A percentile compares a stretch with the other conserved stretches of the same genome.
Conservation (phyloP, 2,888 invertebrate genomes). For the Leptopilina drosophilae region DNA sequence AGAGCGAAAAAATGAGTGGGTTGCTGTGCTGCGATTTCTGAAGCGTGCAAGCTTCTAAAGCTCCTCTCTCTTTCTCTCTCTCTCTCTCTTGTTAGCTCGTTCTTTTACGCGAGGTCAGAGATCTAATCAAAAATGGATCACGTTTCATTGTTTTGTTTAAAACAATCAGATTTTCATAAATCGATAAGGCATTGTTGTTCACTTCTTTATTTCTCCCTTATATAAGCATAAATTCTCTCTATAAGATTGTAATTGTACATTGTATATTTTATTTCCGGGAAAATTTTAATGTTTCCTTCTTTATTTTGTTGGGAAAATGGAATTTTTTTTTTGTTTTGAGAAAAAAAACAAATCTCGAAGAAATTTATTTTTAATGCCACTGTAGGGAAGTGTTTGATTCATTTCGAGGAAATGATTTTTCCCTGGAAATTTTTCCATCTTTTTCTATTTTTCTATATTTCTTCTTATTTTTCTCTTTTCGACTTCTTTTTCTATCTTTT, state of each 20-base stretch:
- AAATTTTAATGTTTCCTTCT: neutral
- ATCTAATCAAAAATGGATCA: conserved; percentile 36
- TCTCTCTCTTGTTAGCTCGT: neutral
- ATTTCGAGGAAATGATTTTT: too few relatives aligned
- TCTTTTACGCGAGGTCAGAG: conserved; percentile 25
- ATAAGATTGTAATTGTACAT: neutral
- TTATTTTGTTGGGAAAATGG: neutral
- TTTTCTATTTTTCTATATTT: too few relatives aligned
- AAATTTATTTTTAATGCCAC: too few relatives aligned
- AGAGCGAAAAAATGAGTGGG: conserved; percentile 19
- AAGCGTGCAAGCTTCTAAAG: conserved; percentile 36
- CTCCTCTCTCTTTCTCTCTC: neutral
- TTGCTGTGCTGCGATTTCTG: conserved; percentile 37
- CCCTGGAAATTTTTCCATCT: too few relatives aligned
- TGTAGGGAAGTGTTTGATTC: too few relatives aligned
- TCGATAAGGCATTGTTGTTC: conserved; percentile 1
- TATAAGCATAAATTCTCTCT: neutral
- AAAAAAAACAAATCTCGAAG: too few relatives aligned
- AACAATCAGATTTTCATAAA: conserved; percentile 12
- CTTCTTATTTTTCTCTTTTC: too few relatives aligned
- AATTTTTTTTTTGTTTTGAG: too few relatives aligned
- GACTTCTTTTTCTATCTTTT: too few relatives aligned
- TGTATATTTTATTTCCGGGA: neutral
- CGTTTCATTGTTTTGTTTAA: conserved; percentile 19
- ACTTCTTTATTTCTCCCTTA: neutral